phyloP scores from a whole-genome alignment of 2,797 vertebrate species.

The Acropternis orthonyx region DNA sequence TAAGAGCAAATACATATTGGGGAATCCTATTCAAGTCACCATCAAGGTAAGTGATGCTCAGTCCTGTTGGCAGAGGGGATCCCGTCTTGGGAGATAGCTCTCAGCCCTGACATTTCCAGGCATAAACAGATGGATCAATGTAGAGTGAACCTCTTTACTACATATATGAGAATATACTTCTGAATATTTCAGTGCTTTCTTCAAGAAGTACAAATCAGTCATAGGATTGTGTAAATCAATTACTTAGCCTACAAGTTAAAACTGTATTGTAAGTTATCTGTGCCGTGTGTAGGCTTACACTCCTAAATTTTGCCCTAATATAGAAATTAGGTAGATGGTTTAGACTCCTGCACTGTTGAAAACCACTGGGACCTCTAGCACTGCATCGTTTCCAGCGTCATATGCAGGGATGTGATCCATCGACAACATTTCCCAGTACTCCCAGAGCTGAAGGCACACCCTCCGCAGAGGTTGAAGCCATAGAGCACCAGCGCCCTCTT shows the following conservation, averaged over 20 bases:
- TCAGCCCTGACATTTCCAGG: not conserved
- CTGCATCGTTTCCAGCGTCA: not conserved
- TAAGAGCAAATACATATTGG: not conserved
- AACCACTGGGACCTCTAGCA: not conserved
- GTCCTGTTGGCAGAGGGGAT: not conserved
- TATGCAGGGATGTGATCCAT: accelerated
- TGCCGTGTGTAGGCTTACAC: not conserved
- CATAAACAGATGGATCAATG: not conserved
- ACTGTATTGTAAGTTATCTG: not conserved
- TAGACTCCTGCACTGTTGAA: not conserved
- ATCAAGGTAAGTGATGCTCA: not conserved
- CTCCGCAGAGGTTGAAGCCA: accelerated
- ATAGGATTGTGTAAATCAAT: not conserved
- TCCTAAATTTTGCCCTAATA: not conserved
- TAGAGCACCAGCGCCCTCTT: not conserved
- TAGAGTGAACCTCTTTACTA: not conserved
- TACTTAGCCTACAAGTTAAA: not conserved
- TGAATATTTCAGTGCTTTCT: not conserved
- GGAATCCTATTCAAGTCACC: not conserved
- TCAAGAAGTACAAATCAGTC: not conserved
- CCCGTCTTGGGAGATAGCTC: not conserved
- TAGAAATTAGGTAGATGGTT: not conserved
- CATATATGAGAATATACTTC: not conserved
- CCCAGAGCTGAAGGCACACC: accelerated
- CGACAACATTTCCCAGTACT: accelerated